Percentiles rank a stretch among this genome's conserved stretches.
phyloP scores from a whole-genome alignment of 2,113 vertebrate genomes.

The human region GRCh38 chr12:124147501-124148000 shows the following conservation, averaged over 20 bases:
- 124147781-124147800: not conserved
- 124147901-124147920: not conserved
- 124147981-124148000: accelerated
- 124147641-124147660: not conserved
- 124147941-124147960: not conserved
- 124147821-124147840: not conserved
- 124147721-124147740: not conserved
- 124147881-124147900: not conserved
- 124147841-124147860: not conserved
- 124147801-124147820: not conserved
- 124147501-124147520: too few relatives aligned
- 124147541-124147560: not conserved
- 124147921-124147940: accelerated
- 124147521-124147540: not conserved
- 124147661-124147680: not conserved
- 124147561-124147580: not conserved
- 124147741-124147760: not conserved
- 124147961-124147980: too few relatives aligned
- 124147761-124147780: accelerated
- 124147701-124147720: not conserved
- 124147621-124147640: not conserved
- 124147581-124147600: not conserved
- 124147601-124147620: not conserved
- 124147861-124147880: not conserved
- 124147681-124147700: accelerated